These are phyloP conservation scores for Eupithecia insigniata DNA, from an alignment of 2,888 invertebrate species.

Conservation along the genomic window DNA sequence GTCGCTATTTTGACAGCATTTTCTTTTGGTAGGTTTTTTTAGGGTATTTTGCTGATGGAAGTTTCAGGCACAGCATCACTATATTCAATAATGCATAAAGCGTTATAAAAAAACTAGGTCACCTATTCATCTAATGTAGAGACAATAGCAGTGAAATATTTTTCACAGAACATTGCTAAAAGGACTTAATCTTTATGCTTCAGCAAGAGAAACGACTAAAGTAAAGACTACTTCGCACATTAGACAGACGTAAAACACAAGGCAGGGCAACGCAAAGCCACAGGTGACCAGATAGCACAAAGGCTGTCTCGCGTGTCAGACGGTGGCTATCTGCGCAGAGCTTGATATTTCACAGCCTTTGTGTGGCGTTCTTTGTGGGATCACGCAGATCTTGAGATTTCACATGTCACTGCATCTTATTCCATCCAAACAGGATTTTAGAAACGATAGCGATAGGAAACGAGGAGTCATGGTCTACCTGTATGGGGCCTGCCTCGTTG, in stretches of 20 bases:
- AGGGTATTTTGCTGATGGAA: too few species aligned
- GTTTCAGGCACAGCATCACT: too few species aligned
- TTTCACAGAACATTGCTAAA: not conserved
- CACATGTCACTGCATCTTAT: constrained; percentile 22
- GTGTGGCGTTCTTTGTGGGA: constrained; percentile 30
- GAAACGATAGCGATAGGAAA: not conserved
- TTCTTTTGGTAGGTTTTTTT: too few species aligned
- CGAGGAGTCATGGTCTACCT: not conserved
- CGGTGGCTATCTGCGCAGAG: constrained; percentile 21
- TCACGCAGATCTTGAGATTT: constrained; percentile 27
- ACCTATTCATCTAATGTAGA: too few species aligned
- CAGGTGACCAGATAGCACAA: constrained; percentile 32
- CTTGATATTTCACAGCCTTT: constrained; percentile 32
- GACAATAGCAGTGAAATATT: not conserved
- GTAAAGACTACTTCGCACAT: not conserved
- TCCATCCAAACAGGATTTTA: not conserved
- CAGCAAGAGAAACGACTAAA: not conserved
- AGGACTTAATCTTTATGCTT: not conserved
- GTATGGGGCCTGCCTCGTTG: too few species aligned
- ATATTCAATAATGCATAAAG: too few species aligned
- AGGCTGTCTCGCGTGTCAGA: constrained; percentile 30
- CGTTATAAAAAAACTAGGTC: too few species aligned
- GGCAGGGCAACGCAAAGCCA: constrained; percentile 9
- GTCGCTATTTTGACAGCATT: too few species aligned
- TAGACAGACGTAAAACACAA: constrained; percentile 5